Evolutionary conservation across 2,797 vertebrate genomes (phyloP), one percentile per base, ranked within the genome.

Genomic region (Alauda arvensis): DNA sequence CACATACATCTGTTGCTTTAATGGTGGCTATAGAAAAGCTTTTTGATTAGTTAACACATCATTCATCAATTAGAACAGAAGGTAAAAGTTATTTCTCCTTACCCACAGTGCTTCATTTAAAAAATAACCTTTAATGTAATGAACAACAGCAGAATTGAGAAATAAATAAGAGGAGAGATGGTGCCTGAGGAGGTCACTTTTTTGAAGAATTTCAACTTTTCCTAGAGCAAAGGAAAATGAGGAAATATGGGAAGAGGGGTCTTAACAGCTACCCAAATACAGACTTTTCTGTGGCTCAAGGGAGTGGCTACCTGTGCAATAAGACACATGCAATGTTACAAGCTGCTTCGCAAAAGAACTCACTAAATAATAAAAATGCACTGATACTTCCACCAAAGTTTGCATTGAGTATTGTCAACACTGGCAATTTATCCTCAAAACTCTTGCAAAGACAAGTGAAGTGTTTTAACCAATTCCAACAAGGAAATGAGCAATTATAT

Each of bases 1-100:
- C 92, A 94, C 94, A 93, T 95, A 94, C 92, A 95, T 93, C 83
- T 92, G 91, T 93, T 96, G 79, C 90, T 92, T 95, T 96, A 97
- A 97, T 95, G 94, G 95, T 78, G 84, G 83, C 83, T 87, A 90
- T 71, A 77, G 89, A 87, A 90, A 90, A 92, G 93, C 84, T 89
- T 96, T 95, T 92, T 96, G 94, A 95, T 95, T 95, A 96, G 94
- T 96, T 95, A 94, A 93, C 95, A 92, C 79, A 92, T 93, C 92
- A 93, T 94, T 95, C 91, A 93, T 96, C 95, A 95, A 91, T 95
- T 94, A 97, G 87, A 95, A 94, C 62, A 96, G 92, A 94, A 95
- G 88, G 90, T 48, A 95, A 66, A 95, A 93, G 82, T 96, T 95
- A 94, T 94, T 96, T 94, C 89, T 91, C 90, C 70, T 88, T 83